Evolutionary conservation across 2,888 invertebrate species (phyloP), one percentile per base, ranked within the genome.

Genomic region (Drosophila histrio): DNA sequence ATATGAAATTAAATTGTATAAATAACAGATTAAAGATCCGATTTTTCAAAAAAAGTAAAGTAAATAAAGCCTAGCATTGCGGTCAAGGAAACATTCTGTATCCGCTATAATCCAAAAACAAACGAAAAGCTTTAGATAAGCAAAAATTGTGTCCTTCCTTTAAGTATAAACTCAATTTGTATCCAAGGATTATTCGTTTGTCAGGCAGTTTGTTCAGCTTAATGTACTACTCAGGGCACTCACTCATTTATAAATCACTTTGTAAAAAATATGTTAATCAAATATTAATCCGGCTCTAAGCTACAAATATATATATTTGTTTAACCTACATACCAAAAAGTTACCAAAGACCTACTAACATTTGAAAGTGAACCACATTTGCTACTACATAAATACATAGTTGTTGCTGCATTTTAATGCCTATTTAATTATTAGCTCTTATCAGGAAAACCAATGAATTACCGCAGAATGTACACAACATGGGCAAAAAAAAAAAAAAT

Each of bases 371-470:
- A 26, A 19, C 50, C 50, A 38, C 50, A 50, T 19, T 36, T 26
- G 49, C 15, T 8, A 24, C 22, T 34, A 11, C 13, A 6, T 9
- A 22, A n/a, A n/a, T n/a, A n/a, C n/a, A n/a, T n/a, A n/a, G n/a
- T n/a, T n/a, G 5, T 24, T 36, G 34, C 3, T 41, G 36, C 28
- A 28, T 34, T 41, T 8, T 26, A n/a, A 17, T 39, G 44, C 30
- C 17, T 46, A 34, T 68, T 50, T 39, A 17, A 34, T 32, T 49
- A 56, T 69, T 41, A 21, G 30, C 39, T 57, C n/a, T 47, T 26
- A 44, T 13, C 68, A 11, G 11, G 5, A 39, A 24, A 46, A 17
- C 56, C 15, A 56, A 36, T n/a, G 11, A 32, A 57, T 38, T 15
- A 43, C 54, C 41, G n/a, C 59, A 56, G 13, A 17, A 53, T 57